Conservation (phyloP, 2,888 invertebrate genomes). For the Cylindroiulus punctatus region DNA sequence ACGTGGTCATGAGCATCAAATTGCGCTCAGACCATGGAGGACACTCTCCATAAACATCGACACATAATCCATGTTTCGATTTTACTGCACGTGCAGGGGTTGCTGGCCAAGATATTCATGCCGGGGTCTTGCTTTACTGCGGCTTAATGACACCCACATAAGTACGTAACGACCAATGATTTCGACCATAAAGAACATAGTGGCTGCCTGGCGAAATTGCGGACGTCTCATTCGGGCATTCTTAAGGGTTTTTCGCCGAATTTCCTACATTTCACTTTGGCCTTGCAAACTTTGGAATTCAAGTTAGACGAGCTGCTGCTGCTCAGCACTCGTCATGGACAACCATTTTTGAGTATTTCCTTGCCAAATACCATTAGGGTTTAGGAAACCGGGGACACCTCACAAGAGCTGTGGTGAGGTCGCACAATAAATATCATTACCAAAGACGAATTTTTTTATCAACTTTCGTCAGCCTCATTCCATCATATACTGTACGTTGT, state of each 20-base stretch:
- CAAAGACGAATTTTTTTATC: too few species aligned
- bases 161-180: conserved; percentile 47
- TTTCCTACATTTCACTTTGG: conserved; percentile 17
- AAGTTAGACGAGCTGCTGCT: not conserved
- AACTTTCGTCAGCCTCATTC: too few species aligned
- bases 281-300: conserved; percentile 21
- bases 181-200: conserved; percentile 35
- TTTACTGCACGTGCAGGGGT: not conserved
- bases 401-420: too few species aligned
- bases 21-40: not conserved
- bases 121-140: not conserved
- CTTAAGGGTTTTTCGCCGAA: conserved; percentile 36
- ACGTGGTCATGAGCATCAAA: conserved; percentile 47
- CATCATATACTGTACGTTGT: too few species aligned
- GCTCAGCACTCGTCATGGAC: not conserved
- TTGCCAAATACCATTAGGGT: conserved; percentile 15
- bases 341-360: not conserved
- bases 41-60: conserved; percentile 39
- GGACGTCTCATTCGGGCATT: conserved; percentile 43
- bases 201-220: conserved; percentile 19
- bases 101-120: not conserved
- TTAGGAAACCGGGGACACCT: too few species aligned
- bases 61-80: conserved; percentile 47
- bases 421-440: too few species aligned
- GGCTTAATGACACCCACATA: conserved; percentile 38